Conservation (phyloP, 2,113 vertebrate species). For the Glaucidium brasilianum region DNA sequence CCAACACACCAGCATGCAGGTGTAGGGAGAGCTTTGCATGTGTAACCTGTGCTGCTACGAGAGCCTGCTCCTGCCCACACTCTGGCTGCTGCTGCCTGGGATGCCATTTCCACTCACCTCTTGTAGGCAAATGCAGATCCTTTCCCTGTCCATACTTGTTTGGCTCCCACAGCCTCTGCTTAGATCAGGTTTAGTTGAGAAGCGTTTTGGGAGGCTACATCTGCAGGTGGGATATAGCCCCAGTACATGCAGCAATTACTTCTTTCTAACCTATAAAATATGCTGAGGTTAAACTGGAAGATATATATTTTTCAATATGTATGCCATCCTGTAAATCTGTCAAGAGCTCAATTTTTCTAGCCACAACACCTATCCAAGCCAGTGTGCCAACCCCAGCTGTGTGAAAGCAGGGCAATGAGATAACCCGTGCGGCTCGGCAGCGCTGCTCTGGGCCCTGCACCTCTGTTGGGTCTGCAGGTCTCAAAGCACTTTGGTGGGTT, state of each 20-base stretch:
- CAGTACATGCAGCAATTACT: not conserved
- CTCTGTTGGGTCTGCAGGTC: fast-evolving
- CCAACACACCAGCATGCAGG: not conserved
- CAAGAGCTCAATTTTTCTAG: not conserved
- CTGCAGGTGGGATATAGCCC: not conserved
- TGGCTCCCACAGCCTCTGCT: not conserved
- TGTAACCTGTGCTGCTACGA: fast-evolving
- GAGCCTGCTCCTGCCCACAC: too few relatives aligned
- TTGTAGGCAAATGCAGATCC: fast-evolving
- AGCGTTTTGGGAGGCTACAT: not conserved
- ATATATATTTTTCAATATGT: not conserved
- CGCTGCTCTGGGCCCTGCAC: fast-evolving
- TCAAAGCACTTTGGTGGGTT: fast-evolving
- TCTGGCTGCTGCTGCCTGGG: not conserved
- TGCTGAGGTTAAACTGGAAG: not conserved
- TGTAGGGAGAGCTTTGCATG: not conserved
- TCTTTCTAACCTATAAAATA: not conserved
- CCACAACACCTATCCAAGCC: not conserved
- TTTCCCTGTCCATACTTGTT: not conserved
- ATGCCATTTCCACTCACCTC: fast-evolving
- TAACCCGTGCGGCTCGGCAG: not conserved
- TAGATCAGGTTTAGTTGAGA: not conserved
- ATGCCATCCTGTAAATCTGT: not conserved
- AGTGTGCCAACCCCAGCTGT: not conserved
- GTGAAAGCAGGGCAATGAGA: not conserved